These are phyloP conservation scores for Craterocephalus amniculus DNA, from an alignment of 2,797 vertebrate genomes.

Conservation along the genomic window DNA sequence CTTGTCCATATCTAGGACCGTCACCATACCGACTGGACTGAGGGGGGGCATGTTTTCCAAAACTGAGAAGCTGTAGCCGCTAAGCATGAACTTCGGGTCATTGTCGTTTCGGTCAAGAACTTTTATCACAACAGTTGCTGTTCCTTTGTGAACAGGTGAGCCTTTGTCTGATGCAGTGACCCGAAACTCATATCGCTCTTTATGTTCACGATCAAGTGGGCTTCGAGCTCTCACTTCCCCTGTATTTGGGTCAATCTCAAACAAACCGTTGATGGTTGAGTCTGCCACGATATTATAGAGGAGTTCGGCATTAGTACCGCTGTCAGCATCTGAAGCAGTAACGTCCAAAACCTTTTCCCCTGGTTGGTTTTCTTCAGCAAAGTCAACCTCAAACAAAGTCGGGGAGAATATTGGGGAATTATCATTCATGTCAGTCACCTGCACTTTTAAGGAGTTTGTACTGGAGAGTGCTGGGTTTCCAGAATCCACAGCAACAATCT, in stretches of 20 bases:
- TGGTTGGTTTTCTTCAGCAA: slow-evolving; percentile 94
- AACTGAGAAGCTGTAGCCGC: slow-evolving; percentile 98
- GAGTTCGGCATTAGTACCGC: slow-evolving; percentile 93
- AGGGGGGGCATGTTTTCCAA: slow-evolving; percentile 98
- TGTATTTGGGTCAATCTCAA: slow-evolving; percentile 91
- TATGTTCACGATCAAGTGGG: slow-evolving; percentile 93
- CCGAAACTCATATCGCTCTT: slow-evolving; percentile 92
- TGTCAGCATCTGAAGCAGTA: slow-evolving; percentile 93
- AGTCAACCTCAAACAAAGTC: slow-evolving; percentile 91
- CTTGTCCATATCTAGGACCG: slow-evolving; percentile 95
- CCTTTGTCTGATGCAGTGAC: slow-evolving; percentile 96
- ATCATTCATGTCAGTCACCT: slow-evolving; percentile 96
- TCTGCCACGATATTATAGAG: slow-evolving; percentile 91
- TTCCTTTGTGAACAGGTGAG: slow-evolving; percentile 93
- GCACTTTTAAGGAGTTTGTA: slow-evolving; percentile 96
- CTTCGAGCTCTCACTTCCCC: slow-evolving; percentile 93
- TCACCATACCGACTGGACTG: slow-evolving; percentile 98
- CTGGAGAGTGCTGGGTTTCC: slow-evolving; percentile 97
- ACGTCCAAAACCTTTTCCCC: slow-evolving; percentile 93
- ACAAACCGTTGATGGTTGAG: slow-evolving; percentile 90
- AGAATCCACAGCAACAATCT: slow-evolving; percentile 96
- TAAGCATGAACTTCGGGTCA: slow-evolving; percentile 98
- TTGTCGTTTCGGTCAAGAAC: slow-evolving; percentile 98
- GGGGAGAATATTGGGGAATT: slow-evolving; percentile 96
- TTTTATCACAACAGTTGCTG: slow-evolving; percentile 92